A percentile compares a stretch with the other conserved stretches of the same genome.
Evolutionary conservation across 2,888 invertebrate species (phyloP).

Genomic region (Dascillus cervinus): DNA sequence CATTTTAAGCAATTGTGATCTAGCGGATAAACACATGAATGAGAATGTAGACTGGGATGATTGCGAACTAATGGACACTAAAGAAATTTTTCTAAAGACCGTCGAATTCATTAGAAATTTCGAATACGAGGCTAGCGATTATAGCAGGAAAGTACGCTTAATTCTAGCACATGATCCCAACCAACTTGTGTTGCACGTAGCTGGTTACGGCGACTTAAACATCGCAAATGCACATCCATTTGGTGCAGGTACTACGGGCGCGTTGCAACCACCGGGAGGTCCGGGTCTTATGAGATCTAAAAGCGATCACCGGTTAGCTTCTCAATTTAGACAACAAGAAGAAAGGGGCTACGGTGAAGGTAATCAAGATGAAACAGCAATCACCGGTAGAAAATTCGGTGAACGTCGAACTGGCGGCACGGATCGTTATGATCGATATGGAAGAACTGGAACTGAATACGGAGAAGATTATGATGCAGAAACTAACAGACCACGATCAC

Average conservation of each 20-base stretch:
- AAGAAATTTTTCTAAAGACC: conserved; percentile 92
- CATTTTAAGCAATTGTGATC: conserved; percentile 92
- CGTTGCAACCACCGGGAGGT: conserved; percentile 52
- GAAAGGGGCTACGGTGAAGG: conserved; percentile 52
- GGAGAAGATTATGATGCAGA: conserved; percentile 63
- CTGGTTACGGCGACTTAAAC: conserved; percentile 84
- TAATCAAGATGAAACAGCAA: conserved; percentile 58
- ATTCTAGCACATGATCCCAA: conserved; percentile 88
- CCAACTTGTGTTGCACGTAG: conserved; percentile 78
- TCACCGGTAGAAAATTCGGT: conserved; percentile 72
- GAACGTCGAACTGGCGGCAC: conserved; percentile 45
- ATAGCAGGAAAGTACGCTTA: conserved; percentile 76
- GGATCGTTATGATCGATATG: conserved; percentile 39
- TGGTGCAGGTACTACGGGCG: conserved; percentile 32
- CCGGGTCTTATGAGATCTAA: conserved; percentile 87
- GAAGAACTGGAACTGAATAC: conserved; percentile 47
- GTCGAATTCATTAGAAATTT: conserved; percentile 92
- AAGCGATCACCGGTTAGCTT: conserved; percentile 84
- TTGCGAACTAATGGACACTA: conserved; percentile 87
- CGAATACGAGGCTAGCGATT: conserved; percentile 88
- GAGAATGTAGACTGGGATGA: conserved; percentile 83
- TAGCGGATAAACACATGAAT: conserved; percentile 90
- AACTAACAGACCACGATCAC: conserved; percentile 52
- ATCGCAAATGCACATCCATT: conserved; percentile 52
- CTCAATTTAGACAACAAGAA: conserved; percentile 83